Conservation (phyloP, 2,113 vertebrate species). For the Chaenogobius annularis region DNA sequence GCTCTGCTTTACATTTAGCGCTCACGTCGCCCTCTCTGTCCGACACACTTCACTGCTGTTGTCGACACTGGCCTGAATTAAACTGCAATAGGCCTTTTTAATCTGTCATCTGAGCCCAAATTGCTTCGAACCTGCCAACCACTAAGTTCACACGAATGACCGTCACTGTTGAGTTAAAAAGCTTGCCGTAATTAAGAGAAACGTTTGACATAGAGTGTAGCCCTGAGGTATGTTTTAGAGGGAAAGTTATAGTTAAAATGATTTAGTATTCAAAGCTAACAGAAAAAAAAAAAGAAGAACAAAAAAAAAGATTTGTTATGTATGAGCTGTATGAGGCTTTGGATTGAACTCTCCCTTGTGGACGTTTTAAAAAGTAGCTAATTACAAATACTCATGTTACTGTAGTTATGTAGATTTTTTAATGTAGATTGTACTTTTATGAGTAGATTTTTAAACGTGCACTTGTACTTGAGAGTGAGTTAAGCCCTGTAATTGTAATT, state of each 20-base stretch:
- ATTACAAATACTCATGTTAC: no score
- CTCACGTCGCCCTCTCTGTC: background rate
- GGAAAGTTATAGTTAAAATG: background rate
- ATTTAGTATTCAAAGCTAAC: background rate
- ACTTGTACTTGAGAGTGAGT: no score
- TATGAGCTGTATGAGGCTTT: background rate
- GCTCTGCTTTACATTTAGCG: background rate
- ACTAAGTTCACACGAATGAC: background rate
- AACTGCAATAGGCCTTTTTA: slow-evolving; percentile 9
- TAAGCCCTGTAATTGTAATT: no score
- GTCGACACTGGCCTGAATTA: background rate
- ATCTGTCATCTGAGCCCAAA: slow-evolving; percentile 11
- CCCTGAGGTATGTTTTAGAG: background rate
- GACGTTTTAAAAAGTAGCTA: no score
- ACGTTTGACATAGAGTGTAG: background rate
- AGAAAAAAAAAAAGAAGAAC: background rate
- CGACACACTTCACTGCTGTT: slow-evolving; percentile 4
- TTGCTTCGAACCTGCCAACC: slow-evolving; percentile 6
- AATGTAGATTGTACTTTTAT: no score
- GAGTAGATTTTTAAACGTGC: no score
- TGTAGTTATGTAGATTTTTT: no score
- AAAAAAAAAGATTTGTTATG: no score
- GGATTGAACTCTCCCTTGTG: no score
- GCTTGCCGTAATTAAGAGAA: background rate
- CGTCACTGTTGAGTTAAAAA: slow-evolving; percentile 8